These are phyloP conservation scores for Micromesistius poutassou DNA, from an alignment of 2,797 vertebrate genomes.

Conservation along the genomic window DNA sequence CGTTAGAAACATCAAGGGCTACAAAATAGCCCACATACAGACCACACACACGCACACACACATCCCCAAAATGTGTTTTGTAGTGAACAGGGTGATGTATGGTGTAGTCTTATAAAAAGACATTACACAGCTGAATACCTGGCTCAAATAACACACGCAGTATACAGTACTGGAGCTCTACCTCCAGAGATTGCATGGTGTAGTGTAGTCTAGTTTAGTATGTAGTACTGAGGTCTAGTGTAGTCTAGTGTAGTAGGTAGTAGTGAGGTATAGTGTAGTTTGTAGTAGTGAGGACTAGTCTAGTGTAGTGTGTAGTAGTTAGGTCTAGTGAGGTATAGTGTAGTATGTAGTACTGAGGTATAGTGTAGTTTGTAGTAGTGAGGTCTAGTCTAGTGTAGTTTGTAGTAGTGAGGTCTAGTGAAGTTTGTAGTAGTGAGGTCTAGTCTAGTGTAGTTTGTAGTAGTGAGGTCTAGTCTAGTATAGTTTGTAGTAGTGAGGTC, in stretches of 20 bases:
- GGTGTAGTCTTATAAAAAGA: constrained; percentile 18
- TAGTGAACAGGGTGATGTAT: constrained; percentile 26
- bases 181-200: constrained; percentile 70
- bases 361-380: too few relatives aligned
- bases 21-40: constrained; percentile 1
- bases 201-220: too few relatives aligned
- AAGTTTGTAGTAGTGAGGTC: too few relatives aligned
- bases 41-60: constrained; percentile 1
- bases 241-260: too few relatives aligned
- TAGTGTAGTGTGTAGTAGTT: neutral
- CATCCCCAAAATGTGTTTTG: constrained; percentile 28
- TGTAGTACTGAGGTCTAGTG: too few relatives aligned
- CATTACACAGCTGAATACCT: constrained; percentile 16
- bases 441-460: too few relatives aligned
- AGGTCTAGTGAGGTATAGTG: too few relatives aligned
- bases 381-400: neutral
- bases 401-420: too few relatives aligned
- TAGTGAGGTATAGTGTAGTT: too few relatives aligned
- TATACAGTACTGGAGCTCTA: constrained; percentile 34
- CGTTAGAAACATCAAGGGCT: constrained; percentile 39
- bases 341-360: too few relatives aligned
- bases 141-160: constrained; percentile 24
- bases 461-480: constrained; percentile 8
- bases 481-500: neutral
- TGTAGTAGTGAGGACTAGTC: neutral